Evolutionary conservation across 1,140 invertebrate genomes (phyloP).

Genomic region (Cydia strobilella): DNA sequence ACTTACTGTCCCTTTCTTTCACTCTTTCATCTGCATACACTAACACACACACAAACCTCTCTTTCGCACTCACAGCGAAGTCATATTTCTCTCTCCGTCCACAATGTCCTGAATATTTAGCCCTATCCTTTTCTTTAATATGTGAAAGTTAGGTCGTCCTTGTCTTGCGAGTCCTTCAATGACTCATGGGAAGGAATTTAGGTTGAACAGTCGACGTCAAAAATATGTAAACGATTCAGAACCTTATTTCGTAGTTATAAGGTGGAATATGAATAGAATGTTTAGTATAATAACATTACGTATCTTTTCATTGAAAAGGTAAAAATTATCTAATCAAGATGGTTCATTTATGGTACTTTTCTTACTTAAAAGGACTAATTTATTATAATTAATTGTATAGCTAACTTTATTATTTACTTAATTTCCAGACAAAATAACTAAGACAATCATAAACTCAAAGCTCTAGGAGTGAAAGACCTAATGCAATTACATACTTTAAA

Average conservation of each 20-base stretch:
- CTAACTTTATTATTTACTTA: too few species aligned
- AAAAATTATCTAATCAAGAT: slow-evolving; percentile 8
- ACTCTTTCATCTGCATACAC: not conserved
- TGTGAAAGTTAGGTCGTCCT: slow-evolving; percentile 6
- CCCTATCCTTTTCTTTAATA: not conserved
- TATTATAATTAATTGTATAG: too few species aligned
- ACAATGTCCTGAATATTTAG: not conserved
- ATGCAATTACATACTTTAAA: too few species aligned
- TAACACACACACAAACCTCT: not conserved
- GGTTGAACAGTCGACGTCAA: not conserved
- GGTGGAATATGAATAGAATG: not conserved
- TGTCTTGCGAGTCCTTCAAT: not conserved
- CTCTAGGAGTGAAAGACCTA: too few species aligned
- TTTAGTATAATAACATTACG: not conserved
- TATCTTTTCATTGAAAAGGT: not conserved
- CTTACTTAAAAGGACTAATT: too few species aligned
- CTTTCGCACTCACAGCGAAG: not conserved
- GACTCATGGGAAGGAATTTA: not conserved
- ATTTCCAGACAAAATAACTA: too few species aligned
- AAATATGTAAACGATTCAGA: not conserved
- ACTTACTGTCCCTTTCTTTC: not conserved
- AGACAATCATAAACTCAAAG: too few species aligned
- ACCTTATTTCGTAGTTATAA: not conserved
- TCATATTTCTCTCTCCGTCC: not conserved
- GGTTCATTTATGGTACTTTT: too few species aligned